These are phyloP conservation scores for Tetranychus cinnabarinus DNA, from an alignment of 1,140 invertebrate species.

Conservation along the genomic window DNA sequence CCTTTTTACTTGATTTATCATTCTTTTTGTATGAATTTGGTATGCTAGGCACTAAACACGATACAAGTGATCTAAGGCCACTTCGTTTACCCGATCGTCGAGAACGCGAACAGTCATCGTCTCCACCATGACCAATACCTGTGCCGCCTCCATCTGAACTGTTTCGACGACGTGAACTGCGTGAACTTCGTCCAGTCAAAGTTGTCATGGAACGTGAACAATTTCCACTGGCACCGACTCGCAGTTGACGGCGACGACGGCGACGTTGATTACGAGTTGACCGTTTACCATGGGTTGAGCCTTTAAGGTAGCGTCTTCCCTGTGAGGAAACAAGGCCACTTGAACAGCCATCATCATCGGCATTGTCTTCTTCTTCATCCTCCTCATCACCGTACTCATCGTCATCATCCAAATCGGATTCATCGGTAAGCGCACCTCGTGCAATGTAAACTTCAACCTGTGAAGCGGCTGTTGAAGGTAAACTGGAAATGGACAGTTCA, in stretches of 20 bases:
- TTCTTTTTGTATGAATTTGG: not conserved
- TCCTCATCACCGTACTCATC: not conserved
- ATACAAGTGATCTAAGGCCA: not conserved
- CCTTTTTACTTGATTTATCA: not conserved
- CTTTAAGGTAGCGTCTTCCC: not conserved
- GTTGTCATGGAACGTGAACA: not conserved
- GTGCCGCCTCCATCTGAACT: no score
- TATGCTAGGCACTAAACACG: not conserved
- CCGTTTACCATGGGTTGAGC: no score
- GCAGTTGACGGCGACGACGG: not conserved
- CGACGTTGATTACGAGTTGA: not conserved
- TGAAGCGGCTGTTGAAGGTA: constrained; percentile 7
- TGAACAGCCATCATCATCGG: not conserved
- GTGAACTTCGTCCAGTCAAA: not conserved
- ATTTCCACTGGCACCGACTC: not conserved
- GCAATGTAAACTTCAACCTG: constrained; percentile 8
- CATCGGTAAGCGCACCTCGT: constrained; percentile 9
- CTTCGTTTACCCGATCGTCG: not conserved
- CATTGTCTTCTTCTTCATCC: not conserved
- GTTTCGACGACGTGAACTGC: no score
- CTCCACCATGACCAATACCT: no score
- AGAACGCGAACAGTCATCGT: no score
- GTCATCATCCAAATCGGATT: constrained; percentile 7
- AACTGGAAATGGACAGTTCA: constrained; percentile 8
- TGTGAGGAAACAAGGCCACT: not conserved